Evolutionary conservation across 2,113 vertebrate genomes (phyloP), one percentile per base, ranked within the genome.

Genomic region (Oncorhynchus mykiss): DNA sequence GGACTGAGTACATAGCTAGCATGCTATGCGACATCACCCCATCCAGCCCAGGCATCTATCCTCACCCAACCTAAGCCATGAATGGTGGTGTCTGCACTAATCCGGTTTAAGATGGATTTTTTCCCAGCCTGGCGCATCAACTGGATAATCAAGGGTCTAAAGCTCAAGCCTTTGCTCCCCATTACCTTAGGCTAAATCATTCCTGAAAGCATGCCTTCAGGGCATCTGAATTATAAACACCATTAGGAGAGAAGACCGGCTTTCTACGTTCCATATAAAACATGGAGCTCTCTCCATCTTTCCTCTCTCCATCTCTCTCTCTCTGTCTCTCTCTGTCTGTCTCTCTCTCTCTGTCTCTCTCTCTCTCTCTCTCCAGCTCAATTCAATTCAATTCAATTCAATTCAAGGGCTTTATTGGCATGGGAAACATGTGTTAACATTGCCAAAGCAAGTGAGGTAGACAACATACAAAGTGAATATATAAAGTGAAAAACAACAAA

Each of bases 101-200:
- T 98, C 95, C 94, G 94, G 93, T 91, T 91, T 92, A 95, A 96
- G 96, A 96, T 96, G 93, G 96, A 94, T 97, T 96, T 98, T 95
- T 96, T 95, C 39, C 95, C 95, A 97, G 96, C 94, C 95, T 94
- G 95, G 94, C 93, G 95, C 97, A 98, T 97, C 96, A 97, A 97
- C 96, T 95, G 96, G 94, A 98, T 98, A 98, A 99, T 98, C 95
- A 97, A 95, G 96, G 94, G 95, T 95, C 96, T 96, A 96, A 96
- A 98, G 96, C 94, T 83, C 81, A 73, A 94, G 95, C 93, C 95
- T 95, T 92, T 96, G 96, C 95, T 96, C 95, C 96, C 96, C 95
- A 97, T 98, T 98, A 98, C 97, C 96, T 96, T 95, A 72, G 97
- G 96, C 96, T 95, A 96, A 96, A 98, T 95, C 96, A 97, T 96